Evolutionary conservation across 2,888 invertebrate species (phyloP), one percentile per base, ranked within the genome.

Genomic region (Coronaproctus castanopsis): DNA sequence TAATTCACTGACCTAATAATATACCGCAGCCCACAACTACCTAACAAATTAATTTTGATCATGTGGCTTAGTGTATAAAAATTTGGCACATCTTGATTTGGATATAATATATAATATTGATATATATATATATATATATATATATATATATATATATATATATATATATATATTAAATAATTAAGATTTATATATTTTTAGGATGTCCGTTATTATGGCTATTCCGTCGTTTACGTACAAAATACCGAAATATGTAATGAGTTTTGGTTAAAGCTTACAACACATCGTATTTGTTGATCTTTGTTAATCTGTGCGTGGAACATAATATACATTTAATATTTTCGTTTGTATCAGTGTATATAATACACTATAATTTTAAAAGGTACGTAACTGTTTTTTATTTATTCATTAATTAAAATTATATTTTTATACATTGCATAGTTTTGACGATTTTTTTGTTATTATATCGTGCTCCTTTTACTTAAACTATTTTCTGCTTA

Each of bases 241-340:
- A 73, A 78, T 88, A 75, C 88, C 88, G 69, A 87, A 87, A 76
- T 87, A 86, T 71, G 85, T 88, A 66, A 77, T 88, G 76, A 85
- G 87, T 63, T 77, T 87, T 68, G 85, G 87, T 70, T 87, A 79
- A 78, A 24, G 36, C 8, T 8, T 36, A 36, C 14, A n/a, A n/a
- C n/a, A n/a, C n/a, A n/a, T n/a, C n/a, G n/a, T n/a, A n/a, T n/a
- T n/a, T n/a, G n/a, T n/a, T n/a, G n/a, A n/a, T n/a, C n/a, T 14
- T 36, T 14, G 5, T 36, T 5, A 36, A 36, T 14, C 5, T 8
- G 36, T 36, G 36, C 36, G 5, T 8, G 36, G 5, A 8, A 36
- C 5, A 36, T 5, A 8, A 36, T 14, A 5, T 8, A 8, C 5
- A 36, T 8, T 36, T 8, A 36, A 36, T 36, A 36, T 36, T 8